phyloP scores from a whole-genome alignment of 2,797 vertebrate genomes.

The Malurus splendens region DNA sequence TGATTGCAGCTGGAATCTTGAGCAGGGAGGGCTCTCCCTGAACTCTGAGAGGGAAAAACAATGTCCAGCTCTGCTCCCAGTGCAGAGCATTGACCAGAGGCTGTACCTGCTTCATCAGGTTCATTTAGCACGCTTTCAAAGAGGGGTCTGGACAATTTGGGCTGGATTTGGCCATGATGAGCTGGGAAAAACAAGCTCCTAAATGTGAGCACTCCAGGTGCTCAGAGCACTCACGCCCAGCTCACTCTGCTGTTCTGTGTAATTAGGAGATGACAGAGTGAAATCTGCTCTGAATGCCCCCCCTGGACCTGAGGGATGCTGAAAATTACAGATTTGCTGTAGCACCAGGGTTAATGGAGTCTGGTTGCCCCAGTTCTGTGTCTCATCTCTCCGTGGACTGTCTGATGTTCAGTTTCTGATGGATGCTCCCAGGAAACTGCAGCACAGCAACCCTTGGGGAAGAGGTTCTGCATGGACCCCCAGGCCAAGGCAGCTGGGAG shows the following conservation, averaged over 20 bases:
- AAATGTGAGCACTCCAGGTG: background rate
- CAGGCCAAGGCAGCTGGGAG: background rate
- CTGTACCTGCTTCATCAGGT: rapidly evolving
- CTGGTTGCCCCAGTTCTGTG: background rate
- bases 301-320: background rate
- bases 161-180: background rate
- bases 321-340: background rate
- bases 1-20: background rate
- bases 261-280: background rate
- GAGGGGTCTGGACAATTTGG: background rate
- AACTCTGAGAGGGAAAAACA: background rate
- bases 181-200: background rate
- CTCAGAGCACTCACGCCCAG: background rate
- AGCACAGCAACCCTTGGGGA: background rate
- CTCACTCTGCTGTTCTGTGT: background rate
- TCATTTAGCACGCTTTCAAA: background rate
- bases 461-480: background rate
- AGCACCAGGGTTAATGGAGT: background rate
- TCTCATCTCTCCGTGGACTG: background rate
- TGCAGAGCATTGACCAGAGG: background rate
- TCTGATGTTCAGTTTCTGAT: background rate
- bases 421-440: background rate
- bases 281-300: slow-evolving; percentile 7
- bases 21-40: background rate
- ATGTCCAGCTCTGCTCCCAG: background rate